phyloP scores from a whole-genome alignment of 2,888 invertebrate genomes.

The Diarsia mendica region DNA sequence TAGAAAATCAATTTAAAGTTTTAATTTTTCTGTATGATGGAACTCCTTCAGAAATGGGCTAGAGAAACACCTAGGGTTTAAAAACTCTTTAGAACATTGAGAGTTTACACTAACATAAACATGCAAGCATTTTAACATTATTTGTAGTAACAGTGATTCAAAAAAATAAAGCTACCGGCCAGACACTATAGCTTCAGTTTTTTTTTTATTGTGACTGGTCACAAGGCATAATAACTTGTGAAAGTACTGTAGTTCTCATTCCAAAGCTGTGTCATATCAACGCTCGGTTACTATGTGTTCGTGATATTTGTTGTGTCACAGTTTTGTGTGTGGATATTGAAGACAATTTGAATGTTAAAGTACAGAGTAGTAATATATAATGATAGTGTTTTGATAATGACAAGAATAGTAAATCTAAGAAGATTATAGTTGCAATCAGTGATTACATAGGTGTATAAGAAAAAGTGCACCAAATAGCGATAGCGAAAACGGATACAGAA shows the following conservation, averaged over 20 bases:
- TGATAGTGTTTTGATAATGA: background rate
- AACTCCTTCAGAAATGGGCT: background rate
- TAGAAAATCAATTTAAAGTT: no score
- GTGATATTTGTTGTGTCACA: background rate
- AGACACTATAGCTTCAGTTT: background rate
- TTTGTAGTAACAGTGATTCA: background rate
- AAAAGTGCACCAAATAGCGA: conserved; percentile 21
- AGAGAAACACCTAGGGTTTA: background rate
- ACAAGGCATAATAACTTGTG: background rate
- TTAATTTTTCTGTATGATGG: background rate
- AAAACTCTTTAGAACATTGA: background rate
- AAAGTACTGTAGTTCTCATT: background rate
- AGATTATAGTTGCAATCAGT: background rate
- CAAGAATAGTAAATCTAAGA: background rate
- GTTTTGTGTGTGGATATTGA: background rate
- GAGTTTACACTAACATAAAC: conserved; percentile 10
- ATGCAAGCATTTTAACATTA: conserved; percentile 7
- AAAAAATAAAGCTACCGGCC: background rate
- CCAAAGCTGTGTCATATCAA: background rate
- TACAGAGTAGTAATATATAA: background rate
- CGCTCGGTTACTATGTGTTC: background rate
- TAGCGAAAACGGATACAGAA: background rate
- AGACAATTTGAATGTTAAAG: background rate
- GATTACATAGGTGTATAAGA: background rate
- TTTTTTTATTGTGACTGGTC: background rate